Base-by-base conservation (phyloP, 2,888 invertebrate genomes). In the Leptura quadrifasciata region DNA sequence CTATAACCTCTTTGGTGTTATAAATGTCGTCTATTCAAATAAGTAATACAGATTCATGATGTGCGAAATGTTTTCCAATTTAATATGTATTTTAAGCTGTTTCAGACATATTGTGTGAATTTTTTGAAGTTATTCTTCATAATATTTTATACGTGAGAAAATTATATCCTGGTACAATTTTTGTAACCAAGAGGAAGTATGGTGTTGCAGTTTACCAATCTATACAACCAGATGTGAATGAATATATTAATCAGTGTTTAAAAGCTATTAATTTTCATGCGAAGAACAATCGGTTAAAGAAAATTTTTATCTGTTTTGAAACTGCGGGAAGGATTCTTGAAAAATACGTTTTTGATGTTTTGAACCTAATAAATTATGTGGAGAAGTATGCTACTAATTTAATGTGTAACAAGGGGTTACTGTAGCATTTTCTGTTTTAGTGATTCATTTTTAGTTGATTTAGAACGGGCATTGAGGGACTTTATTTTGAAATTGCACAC, bases 111-210 rank as follows among this genome's bases (percentile, higher is more conserved):
- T 87, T 92, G n/a, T 83, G 92, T 72, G 94, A 94, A 88, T 94
- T 94, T 86, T 86, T 94, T 27, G 92, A 93, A 84, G 91, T 94
- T 24, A 91, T 93, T 0, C 91, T 94, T 76, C 93, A 94, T 83
- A 91, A 90, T 73, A 92, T 94, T 72, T 84, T 94, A 5, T 93
- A 91, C 83, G 88, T 90, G 73, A 87, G 92, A 71, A 91, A 92
- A 80, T 87, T 94, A 58, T 94, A 94, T 86, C 94, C 94, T 0
- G 89, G 90, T 74, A 91, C 91, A 82, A 91, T 94, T 82, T 95
- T 94, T 86, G 90, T 90, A 76, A 89, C 89, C 15, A 92, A 91
- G 84, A 93, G 91, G 83, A 93, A 94, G 81, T 94, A 94, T 85
- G 92, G 91, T 63, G 89, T 92, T 8, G 90, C 91, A 1, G 91